Percentiles rank a stretch among this genome's conserved stretches.
These are phyloP conservation scores for Lottia gigantea DNA, from an alignment of 2,888 invertebrate species.

Conservation along the genomic window DNA sequence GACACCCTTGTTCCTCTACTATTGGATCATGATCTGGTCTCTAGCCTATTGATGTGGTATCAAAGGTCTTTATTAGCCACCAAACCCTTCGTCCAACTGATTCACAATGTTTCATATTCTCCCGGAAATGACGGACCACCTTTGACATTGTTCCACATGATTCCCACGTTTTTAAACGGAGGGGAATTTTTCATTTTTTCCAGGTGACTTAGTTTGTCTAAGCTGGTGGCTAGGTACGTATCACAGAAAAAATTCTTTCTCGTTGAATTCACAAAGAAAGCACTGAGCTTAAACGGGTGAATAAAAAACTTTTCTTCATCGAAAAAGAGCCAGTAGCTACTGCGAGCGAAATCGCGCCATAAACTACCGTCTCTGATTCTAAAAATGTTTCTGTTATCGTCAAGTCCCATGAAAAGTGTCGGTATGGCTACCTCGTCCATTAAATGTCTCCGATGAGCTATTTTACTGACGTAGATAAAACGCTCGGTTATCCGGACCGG, in stretches of 20 bases:
- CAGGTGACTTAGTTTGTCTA: neutral
- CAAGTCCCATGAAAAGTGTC: neutral
- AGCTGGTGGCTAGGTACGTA: neutral
- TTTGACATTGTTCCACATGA: neutral
- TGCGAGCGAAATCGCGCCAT: neutral
- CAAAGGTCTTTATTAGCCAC: no score
- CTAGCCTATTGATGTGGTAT: no score
- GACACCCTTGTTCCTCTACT: no score
- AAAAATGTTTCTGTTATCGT: neutral
- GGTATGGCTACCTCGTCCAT: conserved; percentile 5
- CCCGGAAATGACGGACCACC: neutral
- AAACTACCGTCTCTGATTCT: neutral
- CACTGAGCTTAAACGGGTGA: neutral
- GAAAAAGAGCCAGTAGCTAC: neutral
- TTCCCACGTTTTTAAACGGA: neutral
- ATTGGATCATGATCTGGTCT: no score
- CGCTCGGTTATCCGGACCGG: neutral
- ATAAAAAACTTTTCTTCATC: neutral
- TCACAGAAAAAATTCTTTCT: conserved; percentile 6
- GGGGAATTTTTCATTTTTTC: neutral
- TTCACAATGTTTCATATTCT: neutral
- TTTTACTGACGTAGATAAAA: neutral
- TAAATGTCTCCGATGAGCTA: neutral
- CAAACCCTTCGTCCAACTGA: no score
- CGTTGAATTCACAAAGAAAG: neutral